phyloP scores from a whole-genome alignment of 2,888 invertebrate genomes.

The Amphipoea lucens region DNA sequence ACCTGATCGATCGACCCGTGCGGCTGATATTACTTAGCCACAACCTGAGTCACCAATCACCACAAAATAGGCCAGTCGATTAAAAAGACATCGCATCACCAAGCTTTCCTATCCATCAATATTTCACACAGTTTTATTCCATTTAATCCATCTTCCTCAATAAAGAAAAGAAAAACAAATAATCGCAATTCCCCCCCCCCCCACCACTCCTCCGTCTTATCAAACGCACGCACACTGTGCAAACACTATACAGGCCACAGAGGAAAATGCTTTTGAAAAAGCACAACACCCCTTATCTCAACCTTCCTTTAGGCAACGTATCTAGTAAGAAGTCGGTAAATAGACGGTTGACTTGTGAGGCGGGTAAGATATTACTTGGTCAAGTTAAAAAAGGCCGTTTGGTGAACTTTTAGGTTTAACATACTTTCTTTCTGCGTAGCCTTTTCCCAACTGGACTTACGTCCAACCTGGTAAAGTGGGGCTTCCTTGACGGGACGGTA shows the following conservation, averaged over 20 bases:
- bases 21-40: too few species aligned
- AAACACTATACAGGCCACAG: slow-evolving; percentile 37
- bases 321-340: slow-evolving; percentile 32
- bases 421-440: too few species aligned
- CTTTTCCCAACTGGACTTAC: too few species aligned
- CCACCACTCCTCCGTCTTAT: slow-evolving; percentile 35
- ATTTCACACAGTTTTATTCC: background rate
- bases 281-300: slow-evolving; percentile 15
- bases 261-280: slow-evolving; percentile 42
- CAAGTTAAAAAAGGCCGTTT: background rate
- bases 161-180: slow-evolving; percentile 19
- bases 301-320: slow-evolving; percentile 18
- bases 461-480: too few species aligned
- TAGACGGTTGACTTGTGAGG: slow-evolving; percentile 9
- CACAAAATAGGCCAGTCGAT: background rate
- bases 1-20: too few species aligned
- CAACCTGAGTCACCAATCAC: background rate
- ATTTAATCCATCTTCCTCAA: slow-evolving; percentile 14
- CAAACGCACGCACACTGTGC: slow-evolving; percentile 43
- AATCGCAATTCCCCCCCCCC: background rate
- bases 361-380: slow-evolving; percentile 6
- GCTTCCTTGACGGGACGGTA: too few species aligned
- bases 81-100: background rate
- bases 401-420: too few species aligned
- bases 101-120: background rate